These are phyloP conservation scores for Rousettus madagascariensis DNA, from an alignment of 2,797 vertebrate species.

Conservation along the genomic window DNA sequence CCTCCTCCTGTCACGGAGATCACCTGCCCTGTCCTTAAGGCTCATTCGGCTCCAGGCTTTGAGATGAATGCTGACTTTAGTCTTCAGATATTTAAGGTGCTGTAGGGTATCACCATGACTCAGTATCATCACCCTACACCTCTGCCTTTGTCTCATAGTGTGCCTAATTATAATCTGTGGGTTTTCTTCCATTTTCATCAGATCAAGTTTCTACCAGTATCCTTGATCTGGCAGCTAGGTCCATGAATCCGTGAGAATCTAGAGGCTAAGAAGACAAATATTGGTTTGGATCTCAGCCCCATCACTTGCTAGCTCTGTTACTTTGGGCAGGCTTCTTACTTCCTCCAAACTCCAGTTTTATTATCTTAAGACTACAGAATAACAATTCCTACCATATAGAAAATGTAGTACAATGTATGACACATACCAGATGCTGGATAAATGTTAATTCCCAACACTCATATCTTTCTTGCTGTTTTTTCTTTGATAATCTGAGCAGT, in stretches of 20 bases:
- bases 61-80: constrained; percentile 19
- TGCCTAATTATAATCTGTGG: neutral
- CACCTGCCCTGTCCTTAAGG: neutral
- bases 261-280: neutral
- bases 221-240: neutral
- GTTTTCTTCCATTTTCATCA: constrained; percentile 15
- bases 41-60: constrained; percentile 15
- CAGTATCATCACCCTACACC: neutral
- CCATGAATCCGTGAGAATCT: neutral
- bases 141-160: neutral
- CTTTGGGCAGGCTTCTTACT: constrained; percentile 10
- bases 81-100: neutral
- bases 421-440: neutral
- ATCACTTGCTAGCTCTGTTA: neutral
- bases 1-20: neutral
- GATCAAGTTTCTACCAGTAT: neutral
- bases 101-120: neutral
- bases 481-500: constrained; percentile 28
- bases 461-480: constrained; percentile 22
- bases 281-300: neutral
- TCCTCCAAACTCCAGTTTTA: constrained; percentile 4
- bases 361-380: constrained; percentile 33
- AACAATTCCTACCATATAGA: neutral
- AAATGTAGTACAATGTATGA: neutral
- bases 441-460: neutral